Evolutionary conservation across 1,140 invertebrate genomes (phyloP).

Genomic region (Phenacoccus solenopsis): DNA sequence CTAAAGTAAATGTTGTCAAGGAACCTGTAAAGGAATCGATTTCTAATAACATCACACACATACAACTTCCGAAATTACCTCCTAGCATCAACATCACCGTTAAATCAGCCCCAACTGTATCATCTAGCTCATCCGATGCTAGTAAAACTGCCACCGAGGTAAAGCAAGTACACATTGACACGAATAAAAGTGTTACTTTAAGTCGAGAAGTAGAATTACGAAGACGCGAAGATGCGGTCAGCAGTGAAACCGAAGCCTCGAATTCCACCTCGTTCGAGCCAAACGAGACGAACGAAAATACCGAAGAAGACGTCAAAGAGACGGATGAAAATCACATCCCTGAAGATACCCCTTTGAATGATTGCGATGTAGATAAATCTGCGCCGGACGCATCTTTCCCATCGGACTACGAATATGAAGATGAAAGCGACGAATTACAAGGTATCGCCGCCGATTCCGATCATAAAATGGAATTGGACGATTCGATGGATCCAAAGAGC

Average conservation of each 20-base stretch:
- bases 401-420: neutral
- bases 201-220: neutral
- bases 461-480: neutral
- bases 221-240: neutral
- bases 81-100: neutral
- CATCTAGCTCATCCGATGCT: neutral
- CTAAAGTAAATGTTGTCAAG: neutral
- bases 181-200: neutral
- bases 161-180: neutral
- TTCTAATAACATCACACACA: neutral
- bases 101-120: neutral
- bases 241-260: too few species aligned
- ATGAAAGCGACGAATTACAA: neutral
- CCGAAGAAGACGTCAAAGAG: slow-evolving; percentile 1
- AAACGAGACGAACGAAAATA: slow-evolving; percentile 1
- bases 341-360: slow-evolving; percentile 8
- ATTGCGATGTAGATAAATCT: neutral
- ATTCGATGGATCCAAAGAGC: neutral
- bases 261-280: neutral
- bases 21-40: neutral
- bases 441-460: neutral
- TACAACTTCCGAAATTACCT: neutral
- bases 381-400: neutral
- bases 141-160: neutral
- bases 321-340: neutral